Evolutionary conservation across 2,888 invertebrate species (phyloP), one percentile per base, ranked within the genome.

Genomic region (Torymus tubicola): DNA sequence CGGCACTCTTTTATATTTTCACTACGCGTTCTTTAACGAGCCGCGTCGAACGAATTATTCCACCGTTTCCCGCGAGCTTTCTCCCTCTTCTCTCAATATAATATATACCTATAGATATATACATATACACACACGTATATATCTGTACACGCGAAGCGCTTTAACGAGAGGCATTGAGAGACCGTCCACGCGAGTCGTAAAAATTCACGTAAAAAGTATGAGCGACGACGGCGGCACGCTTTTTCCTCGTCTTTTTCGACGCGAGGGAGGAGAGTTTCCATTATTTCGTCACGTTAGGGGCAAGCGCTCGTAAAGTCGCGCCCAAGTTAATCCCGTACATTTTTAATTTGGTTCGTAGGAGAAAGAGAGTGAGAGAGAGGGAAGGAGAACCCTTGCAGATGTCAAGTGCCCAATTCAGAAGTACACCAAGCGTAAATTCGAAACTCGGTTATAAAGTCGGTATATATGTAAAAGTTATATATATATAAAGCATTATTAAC

Each of bases 41-140:
- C 70, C 14, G 63, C 12, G 80, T 82, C 70, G 65, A 81, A 83
- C 58, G 78, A 80, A 76, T 68, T 72, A 78, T 77, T 76, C 61
- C 78, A 68, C 76, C 73, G 65, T 78, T 81, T 80, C 31, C 70
- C 70, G 42, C 31, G 31, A n/a, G 58, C 55, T 80, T 81, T 63
- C 71, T 80, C 64, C 24, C 57, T 72, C n/a, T n/a, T n/a, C n/a
- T 67, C 50, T 75, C 70, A 70, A n/a, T n/a, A n/a, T 72, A 71
- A 58, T 42, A 60, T 75, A 79, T 67, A 57, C 78, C 83, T 74
- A 84, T 21, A 21, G 1, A 21, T 2, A 21, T 2, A 21, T 69
- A 42, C 61, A 84, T 21, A 21, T 21, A 21, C 21, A 21, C 21
- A 21, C 61, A 42, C 61, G 42, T 24, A 18, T 18, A 53, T 3